A percentile compares a stretch with the other conserved stretches of the same genome.
These are phyloP conservation scores for Buceros bicornis DNA, from an alignment of 2,797 vertebrate genomes.

Conservation along the genomic window DNA sequence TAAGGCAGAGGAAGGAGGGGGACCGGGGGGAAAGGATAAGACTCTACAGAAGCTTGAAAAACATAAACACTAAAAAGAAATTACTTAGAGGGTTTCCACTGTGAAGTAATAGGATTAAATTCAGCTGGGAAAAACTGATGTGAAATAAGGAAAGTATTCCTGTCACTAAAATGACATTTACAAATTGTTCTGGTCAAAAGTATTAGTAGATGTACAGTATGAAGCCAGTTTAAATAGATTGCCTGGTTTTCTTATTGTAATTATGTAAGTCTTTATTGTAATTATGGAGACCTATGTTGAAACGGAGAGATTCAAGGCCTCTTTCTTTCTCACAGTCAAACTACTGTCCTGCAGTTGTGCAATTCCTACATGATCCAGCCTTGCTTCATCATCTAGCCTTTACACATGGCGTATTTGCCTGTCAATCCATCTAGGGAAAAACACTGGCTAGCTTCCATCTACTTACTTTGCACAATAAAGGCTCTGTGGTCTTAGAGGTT, in stretches of 20 bases:
- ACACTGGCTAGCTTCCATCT: background rate
- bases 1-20: background rate
- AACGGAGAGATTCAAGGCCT: background rate
- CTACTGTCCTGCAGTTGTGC: conserved; percentile 23
- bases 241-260: background rate
- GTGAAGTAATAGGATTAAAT: background rate
- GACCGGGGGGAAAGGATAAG: background rate
- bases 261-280: background rate
- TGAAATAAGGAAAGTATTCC: background rate
- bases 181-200: background rate
- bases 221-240: background rate
- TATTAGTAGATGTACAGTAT: background rate
- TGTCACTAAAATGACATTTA: conserved; percentile 1
- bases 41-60: background rate
- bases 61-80: background rate
- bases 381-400: conserved; percentile 39
- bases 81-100: background rate
- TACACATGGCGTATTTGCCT: background rate
- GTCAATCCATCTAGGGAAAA: conserved; percentile 27
- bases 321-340: conserved; percentile 32
- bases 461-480: background rate
- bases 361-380: conserved; percentile 4
- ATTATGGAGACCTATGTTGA: background rate
- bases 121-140: background rate
- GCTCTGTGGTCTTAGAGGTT: background rate